Conservation (phyloP, 2,113 vertebrate genomes). For the Phylloscopus whistleri region DNA sequence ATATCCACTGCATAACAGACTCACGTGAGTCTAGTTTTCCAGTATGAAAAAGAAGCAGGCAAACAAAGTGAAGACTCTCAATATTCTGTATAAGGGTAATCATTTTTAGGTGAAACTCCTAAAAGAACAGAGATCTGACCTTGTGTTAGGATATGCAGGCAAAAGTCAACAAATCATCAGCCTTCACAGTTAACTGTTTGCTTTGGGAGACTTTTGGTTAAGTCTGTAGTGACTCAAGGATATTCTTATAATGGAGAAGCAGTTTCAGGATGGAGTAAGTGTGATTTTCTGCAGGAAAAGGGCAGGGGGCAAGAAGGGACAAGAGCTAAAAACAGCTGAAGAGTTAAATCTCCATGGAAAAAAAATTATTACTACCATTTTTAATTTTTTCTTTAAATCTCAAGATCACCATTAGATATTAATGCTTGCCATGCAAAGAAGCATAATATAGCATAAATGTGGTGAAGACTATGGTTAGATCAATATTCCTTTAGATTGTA, state of each 20-base stretch:
- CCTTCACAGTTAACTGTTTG: neutral
- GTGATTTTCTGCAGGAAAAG: neutral
- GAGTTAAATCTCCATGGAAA: neutral
- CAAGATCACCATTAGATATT: constrained; percentile 13
- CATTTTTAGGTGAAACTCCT: neutral
- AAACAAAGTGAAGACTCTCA: neutral
- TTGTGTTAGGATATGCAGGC: neutral
- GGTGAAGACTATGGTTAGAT: neutral
- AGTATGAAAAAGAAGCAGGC: neutral
- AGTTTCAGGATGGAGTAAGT: neutral
- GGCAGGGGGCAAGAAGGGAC: neutral
- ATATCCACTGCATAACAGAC: neutral
- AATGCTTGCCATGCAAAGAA: neutral
- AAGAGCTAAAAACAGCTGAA: neutral
- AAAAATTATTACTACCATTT: neutral
- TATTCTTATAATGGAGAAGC: neutral
- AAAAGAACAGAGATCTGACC: neutral
- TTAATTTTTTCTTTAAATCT: neutral
- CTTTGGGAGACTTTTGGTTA: neutral
- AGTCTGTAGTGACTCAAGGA: neutral
- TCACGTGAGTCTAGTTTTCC: neutral
- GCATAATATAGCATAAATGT: constrained; percentile 3
- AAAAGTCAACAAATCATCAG: neutral
- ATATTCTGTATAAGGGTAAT: neutral
- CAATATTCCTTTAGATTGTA: constrained; percentile 39